Evolutionary conservation across 1,140 invertebrate species (phyloP).

Genomic region (Neodiprion pinetum): DNA sequence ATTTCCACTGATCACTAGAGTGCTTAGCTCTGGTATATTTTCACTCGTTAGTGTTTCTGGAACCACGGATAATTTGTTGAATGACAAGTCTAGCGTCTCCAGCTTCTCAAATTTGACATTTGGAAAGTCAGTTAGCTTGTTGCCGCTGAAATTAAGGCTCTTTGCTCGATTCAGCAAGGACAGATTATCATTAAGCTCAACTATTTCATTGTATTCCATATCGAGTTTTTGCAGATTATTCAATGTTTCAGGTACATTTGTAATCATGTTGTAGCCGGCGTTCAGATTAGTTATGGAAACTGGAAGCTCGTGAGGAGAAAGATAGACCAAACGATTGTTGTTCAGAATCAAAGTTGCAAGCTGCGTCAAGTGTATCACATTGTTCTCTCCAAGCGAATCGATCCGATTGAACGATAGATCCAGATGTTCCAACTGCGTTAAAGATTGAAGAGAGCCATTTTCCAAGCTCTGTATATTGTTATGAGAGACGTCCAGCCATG

Average conservation of each 20-base stretch:
- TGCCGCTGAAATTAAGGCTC: slow-evolving; percentile 47
- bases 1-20: slow-evolving; percentile 43
- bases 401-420: slow-evolving; percentile 46
- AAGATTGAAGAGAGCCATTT: slow-evolving; percentile 24
- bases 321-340: slow-evolving; percentile 33
- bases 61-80: slow-evolving; percentile 58
- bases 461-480: slow-evolving; percentile 35
- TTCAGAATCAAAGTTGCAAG: slow-evolving; percentile 38
- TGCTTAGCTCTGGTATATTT: slow-evolving; percentile 43
- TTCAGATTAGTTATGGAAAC: slow-evolving; percentile 26
- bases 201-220: neutral
- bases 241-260: slow-evolving; percentile 11
- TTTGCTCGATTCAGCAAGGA: slow-evolving; percentile 27
- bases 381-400: slow-evolving; percentile 26
- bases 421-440: slow-evolving; percentile 34
- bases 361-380: slow-evolving; percentile 28
- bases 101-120: slow-evolving; percentile 39
- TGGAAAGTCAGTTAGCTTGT: slow-evolving; percentile 39
- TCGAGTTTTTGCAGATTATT: slow-evolving; percentile 2
- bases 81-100: slow-evolving; percentile 62
- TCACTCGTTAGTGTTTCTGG: slow-evolving; percentile 38
- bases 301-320: slow-evolving; percentile 31
- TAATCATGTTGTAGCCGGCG: slow-evolving; percentile 30
- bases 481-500: slow-evolving; percentile 40
- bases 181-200: slow-evolving; percentile 19